Evolutionary conservation across 1,140 invertebrate species (phyloP), one percentile per base, ranked within the genome.

Genomic region (Trichonephila clavata): DNA sequence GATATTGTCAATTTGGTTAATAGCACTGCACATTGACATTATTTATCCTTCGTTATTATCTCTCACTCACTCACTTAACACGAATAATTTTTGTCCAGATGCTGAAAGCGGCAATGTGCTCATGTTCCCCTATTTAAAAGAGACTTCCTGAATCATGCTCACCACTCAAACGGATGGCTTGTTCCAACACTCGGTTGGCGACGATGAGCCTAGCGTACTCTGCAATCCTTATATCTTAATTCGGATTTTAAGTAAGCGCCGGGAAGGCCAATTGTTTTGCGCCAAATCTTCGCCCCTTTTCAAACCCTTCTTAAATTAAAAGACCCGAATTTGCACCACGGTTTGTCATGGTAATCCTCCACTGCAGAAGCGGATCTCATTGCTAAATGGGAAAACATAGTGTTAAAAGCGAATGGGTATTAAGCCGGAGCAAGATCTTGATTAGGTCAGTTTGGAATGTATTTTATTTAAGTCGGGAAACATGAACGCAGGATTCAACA

Each of bases 221-320:
- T 6, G 50, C 83, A 24, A 60, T 59, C 71, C 27, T 39, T n/a
- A 43, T 50, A 21, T 71, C 87, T 89, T 89, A 89, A 89, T 77
- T 89, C 87, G 32, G 87, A 71, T 89, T 89, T 89, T 77, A 89
- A 89, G 65, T 89, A 89, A 71, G 68, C 65, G 43, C 39, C 39
- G 21, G 77, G 63, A 89, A 89, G 63, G 57, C 63, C 61, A 89
- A 89, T 89, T 89, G 87, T 89, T 89, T 89, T 59, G 43, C 61
- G n/a, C 27, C 87, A 77, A 84, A 89, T 89, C 60, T 77, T 77
- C 68, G 61, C 20, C 57, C 32, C 86, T 87, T 65, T 87, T 87
- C 86, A 87, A 39, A 65, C 59, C 57, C 27, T 65, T 87, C 61
- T 61, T 87, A 87, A 87, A 87, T 87, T 87, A 87, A 87, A 87